These are phyloP conservation scores for Trachelus iudaicus DNA, from an alignment of 2,888 invertebrate genomes.

Conservation along the genomic window DNA sequence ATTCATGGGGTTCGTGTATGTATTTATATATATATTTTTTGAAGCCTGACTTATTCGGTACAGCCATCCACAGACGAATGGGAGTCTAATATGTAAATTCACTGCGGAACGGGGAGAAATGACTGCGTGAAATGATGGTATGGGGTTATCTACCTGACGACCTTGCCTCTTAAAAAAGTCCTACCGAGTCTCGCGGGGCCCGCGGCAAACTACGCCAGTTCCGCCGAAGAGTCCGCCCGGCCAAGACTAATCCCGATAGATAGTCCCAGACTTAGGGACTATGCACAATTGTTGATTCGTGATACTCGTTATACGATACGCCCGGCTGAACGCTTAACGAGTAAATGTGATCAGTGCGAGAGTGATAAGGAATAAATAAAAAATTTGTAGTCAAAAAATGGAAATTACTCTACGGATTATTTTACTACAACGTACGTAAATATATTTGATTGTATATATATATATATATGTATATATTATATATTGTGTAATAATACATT, in stretches of 20 bases:
- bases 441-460: neutral
- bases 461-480: neutral
- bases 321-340: neutral
- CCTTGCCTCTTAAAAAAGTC: slow-evolving; percentile 51
- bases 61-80: neutral
- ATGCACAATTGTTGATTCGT: neutral
- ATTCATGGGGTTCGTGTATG: neutral
- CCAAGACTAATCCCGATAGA: slow-evolving; percentile 41
- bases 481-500: neutral
- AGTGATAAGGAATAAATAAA: neutral
- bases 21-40: neutral
- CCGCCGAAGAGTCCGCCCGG: slow-evolving; percentile 43
- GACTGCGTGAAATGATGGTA: slow-evolving; percentile 37
- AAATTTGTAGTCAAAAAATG: slow-evolving; percentile 21
- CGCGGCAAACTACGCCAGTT: slow-evolving; percentile 42
- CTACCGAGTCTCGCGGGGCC: slow-evolving; percentile 34
- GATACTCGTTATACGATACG: neutral
- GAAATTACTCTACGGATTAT: slow-evolving; percentile 25
- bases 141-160: slow-evolving; percentile 53
- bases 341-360: neutral
- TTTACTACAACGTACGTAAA: slow-evolving; percentile 33
- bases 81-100: slow-evolving; percentile 15
- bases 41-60: neutral
- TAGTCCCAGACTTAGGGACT: neutral
- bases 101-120: slow-evolving; percentile 17